A percentile compares a stretch with the other conserved stretches of the same genome.
phyloP scores from a whole-genome alignment of 2,797 vertebrate species.

The Cirrhinus mrigala region DNA sequence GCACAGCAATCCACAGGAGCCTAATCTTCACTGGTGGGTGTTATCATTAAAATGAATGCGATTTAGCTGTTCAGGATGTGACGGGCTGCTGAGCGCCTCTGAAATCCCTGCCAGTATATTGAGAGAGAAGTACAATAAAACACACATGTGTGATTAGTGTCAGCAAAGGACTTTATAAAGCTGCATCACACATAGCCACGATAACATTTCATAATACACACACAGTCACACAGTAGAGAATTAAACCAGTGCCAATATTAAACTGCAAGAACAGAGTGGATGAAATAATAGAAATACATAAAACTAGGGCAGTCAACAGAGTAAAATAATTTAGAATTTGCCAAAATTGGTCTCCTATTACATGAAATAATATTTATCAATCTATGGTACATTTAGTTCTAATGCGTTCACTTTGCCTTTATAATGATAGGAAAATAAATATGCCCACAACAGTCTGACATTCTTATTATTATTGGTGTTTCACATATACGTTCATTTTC shows the following conservation, averaged over 20 bases:
- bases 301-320: not conserved
- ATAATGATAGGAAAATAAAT: not conserved
- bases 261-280: not conserved
- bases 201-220: conserved; percentile 53
- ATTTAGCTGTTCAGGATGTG: conserved; percentile 81
- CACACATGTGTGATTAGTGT: conserved; percentile 73
- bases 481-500: not conserved
- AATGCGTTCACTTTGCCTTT: not conserved
- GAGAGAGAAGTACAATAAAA: conserved; percentile 78
- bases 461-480: not conserved
- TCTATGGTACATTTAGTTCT: not conserved
- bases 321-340: not conserved
- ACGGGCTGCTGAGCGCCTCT: conserved; percentile 76
- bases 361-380: not conserved
- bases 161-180: conserved; percentile 68
- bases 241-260: conserved; percentile 47
- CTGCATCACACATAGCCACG: conserved; percentile 63
- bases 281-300: not conserved
- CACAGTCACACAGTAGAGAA: conserved; percentile 13
- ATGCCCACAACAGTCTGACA: not conserved
- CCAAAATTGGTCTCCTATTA: not conserved
- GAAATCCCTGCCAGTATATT: conserved; percentile 78
- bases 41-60: conserved; percentile 79
- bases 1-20: conserved; percentile 58
- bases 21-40: conserved; percentile 65